A percentile compares a stretch with the other conserved stretches of the same genome.
phyloP scores from a whole-genome alignment of 2,797 vertebrate genomes.

The Champsocephalus gunnari region DNA sequence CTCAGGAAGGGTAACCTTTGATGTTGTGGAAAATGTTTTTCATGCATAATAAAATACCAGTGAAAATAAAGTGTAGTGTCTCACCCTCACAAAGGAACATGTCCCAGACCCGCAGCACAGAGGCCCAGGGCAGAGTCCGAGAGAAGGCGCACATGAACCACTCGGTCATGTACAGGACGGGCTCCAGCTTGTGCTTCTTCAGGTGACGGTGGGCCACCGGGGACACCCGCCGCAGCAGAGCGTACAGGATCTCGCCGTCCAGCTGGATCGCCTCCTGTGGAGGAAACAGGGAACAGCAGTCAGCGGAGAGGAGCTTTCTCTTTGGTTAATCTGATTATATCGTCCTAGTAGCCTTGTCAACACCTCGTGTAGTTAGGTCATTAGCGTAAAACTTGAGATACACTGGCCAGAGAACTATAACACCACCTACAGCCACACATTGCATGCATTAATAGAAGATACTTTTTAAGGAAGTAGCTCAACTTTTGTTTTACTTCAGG shows the following conservation, averaged over 20 bases:
- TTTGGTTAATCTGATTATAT: slow-evolving; percentile 62
- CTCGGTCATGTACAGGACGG: slow-evolving; percentile 98
- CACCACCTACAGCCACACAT: background rate
- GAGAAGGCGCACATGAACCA: slow-evolving; percentile 99
- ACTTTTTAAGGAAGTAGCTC: too few species aligned
- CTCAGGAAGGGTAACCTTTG: background rate
- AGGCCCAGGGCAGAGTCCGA: slow-evolving; percentile 95
- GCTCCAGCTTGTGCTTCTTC: slow-evolving; percentile 95
- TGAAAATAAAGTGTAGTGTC: background rate
- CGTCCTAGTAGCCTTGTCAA: slow-evolving; percentile 30
- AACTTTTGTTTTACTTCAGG: too few species aligned
- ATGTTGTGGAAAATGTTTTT: background rate
- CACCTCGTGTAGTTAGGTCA: slow-evolving; percentile 37
- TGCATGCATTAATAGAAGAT: background rate
- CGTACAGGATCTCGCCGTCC: slow-evolving; percentile 95
- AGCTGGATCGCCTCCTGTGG: slow-evolving; percentile 96
- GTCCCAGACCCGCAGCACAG: slow-evolving; percentile 97
- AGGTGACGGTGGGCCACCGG: slow-evolving; percentile 91
- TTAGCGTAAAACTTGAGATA: slow-evolving; percentile 21
- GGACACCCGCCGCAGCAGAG: slow-evolving; percentile 90
- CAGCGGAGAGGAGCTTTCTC: slow-evolving; percentile 16
- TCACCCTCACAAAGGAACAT: slow-evolving; percentile 99
- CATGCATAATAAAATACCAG: background rate
- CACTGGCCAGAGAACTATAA: slow-evolving; percentile 11
- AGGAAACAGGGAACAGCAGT: slow-evolving; percentile 13